Evolutionary conservation across 1,140 invertebrate species (phyloP).

Genomic region (Andrena cerasifolii): DNA sequence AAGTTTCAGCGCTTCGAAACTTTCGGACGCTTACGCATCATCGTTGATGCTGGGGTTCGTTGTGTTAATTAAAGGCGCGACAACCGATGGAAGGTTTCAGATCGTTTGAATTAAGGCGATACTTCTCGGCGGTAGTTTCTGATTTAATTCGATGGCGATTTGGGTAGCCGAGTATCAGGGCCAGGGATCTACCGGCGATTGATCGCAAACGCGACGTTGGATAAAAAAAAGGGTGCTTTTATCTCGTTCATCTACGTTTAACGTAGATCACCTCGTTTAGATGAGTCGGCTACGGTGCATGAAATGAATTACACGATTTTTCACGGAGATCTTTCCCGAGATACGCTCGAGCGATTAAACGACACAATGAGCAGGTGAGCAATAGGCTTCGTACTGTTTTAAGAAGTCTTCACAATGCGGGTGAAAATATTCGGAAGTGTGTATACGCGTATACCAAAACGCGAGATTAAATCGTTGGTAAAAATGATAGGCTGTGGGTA

Average conservation of each 20-base stretch:
- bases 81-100: not conserved
- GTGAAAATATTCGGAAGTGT: not conserved
- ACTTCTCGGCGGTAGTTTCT: too few species aligned
- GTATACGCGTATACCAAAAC: not conserved
- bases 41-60: too few species aligned
- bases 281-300: not conserved
- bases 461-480: not conserved
- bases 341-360: slow-evolving; percentile 3
- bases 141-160: too few species aligned
- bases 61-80: not conserved
- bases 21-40: not conserved
- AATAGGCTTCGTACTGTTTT: not conserved
- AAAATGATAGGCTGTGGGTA: not conserved
- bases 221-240: not conserved
- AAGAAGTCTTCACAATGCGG: not conserved
- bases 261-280: not conserved
- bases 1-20: not conserved
- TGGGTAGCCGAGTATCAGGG: too few species aligned
- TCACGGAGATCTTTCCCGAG: not conserved
- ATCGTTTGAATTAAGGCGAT: not conserved
- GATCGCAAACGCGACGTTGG: too few species aligned
- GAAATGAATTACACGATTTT: not conserved
- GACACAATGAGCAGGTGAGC: not conserved
- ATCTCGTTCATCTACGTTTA: not conserved
- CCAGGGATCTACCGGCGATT: too few species aligned